Percentiles rank a stretch among this genome's conserved stretches.
phyloP scores from a whole-genome alignment of 2,113 vertebrate species.

The Esox niger region DNA sequence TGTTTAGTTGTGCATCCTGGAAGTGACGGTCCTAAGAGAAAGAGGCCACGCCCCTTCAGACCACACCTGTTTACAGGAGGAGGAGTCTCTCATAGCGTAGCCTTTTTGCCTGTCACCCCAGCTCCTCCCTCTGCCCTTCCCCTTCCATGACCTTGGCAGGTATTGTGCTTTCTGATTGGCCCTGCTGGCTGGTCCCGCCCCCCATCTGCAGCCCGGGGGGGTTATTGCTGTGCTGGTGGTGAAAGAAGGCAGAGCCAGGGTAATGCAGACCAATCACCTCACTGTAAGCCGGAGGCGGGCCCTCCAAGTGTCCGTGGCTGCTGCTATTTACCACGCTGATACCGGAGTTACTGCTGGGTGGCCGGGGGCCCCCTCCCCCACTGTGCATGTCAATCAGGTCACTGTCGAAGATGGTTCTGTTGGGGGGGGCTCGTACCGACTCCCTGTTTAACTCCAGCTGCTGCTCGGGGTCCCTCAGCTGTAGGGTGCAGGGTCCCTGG shows the following conservation, averaged over 20 bases:
- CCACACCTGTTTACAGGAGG: conserved; percentile 25
- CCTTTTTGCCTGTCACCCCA: conserved; percentile 71
- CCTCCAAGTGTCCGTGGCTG: conserved; percentile 87
- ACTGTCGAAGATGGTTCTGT: conserved; percentile 97
- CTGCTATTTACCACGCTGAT: conserved; percentile 89
- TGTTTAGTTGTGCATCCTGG: conserved; percentile 66
- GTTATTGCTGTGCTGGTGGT: conserved; percentile 90
- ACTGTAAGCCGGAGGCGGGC: conserved; percentile 93
- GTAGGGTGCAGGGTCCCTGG: conserved; percentile 91
- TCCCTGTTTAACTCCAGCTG: conserved; percentile 97
- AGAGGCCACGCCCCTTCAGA: too few species aligned
- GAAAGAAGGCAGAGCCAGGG: conserved; percentile 86
- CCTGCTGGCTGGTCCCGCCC: conserved; percentile 80
- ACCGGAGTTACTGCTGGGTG: conserved; percentile 95
- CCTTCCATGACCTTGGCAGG: conserved; percentile 83
- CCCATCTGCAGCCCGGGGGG: conserved; percentile 45
- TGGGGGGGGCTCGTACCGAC: conserved; percentile 93
- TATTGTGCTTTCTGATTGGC: conserved; percentile 85
- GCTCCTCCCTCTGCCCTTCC: conserved; percentile 80
- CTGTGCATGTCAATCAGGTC: conserved; percentile 89
- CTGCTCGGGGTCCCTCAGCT: conserved; percentile 94
- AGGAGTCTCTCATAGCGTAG: background rate
- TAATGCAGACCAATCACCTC: conserved; percentile 89
- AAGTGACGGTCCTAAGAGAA: conserved; percentile 58
- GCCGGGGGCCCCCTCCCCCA: conserved; percentile 84